These are phyloP conservation scores for Drosophila sulfurigaster DNA, from an alignment of 1,140 invertebrate species.

Conservation along the genomic window DNA sequence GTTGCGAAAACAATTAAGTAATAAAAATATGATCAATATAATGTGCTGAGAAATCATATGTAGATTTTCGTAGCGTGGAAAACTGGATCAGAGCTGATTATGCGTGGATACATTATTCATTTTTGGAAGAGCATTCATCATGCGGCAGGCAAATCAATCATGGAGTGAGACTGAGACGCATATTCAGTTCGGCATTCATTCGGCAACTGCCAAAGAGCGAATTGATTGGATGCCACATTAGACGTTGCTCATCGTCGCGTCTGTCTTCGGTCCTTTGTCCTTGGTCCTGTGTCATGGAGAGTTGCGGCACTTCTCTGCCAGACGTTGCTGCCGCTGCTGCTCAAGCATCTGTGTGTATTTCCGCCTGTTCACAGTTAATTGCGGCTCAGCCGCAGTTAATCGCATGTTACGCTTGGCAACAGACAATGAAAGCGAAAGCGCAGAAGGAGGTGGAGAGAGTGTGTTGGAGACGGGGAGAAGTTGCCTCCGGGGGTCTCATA, in stretches of 20 bases:
- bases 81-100: background rate
- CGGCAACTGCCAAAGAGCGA: constrained; percentile 6
- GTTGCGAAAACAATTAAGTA: no score
- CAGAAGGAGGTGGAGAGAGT: background rate
- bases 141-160: constrained; percentile 36
- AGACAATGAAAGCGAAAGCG: constrained; percentile 14
- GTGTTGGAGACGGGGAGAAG: background rate
- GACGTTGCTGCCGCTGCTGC: constrained; percentile 15
- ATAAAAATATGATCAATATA: no score
- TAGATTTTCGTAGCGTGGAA: background rate
- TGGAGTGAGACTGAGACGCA: background rate
- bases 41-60: no score
- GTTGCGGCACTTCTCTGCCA: constrained; percentile 9
- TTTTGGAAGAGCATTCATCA: constrained; percentile 18
- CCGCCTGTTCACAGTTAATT: constrained; percentile 82
- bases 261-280: constrained; percentile 8
- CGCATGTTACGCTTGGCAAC: constrained; percentile 67
- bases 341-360: constrained; percentile 66
- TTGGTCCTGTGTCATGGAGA: background rate
- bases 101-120: constrained; percentile 7
- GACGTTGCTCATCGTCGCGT: background rate
- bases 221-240: constrained; percentile 34
- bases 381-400: constrained; percentile 80
- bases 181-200: background rate
- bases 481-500: constrained; percentile 48